phyloP scores from a whole-genome alignment of 1,140 invertebrate genomes.

The Ectropis grisescens region DNA sequence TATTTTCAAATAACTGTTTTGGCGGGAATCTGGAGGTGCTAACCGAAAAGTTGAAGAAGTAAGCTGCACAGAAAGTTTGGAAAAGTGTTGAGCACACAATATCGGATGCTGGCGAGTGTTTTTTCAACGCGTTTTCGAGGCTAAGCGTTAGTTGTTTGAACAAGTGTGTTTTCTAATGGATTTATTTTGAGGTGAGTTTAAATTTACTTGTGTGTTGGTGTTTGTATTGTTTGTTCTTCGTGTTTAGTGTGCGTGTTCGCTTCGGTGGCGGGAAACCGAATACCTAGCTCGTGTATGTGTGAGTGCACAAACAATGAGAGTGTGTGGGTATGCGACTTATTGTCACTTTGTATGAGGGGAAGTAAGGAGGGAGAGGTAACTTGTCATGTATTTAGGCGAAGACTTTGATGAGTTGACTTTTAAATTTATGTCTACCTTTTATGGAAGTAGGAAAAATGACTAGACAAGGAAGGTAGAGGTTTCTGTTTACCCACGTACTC shows the following conservation, averaged over 20 bases:
- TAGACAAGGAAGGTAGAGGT: slow-evolving; percentile 10
- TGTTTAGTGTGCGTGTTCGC: slow-evolving; percentile 66
- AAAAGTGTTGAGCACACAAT: slow-evolving; percentile 58
- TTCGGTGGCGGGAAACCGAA: slow-evolving; percentile 67
- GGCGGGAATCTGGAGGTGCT: slow-evolving; percentile 43
- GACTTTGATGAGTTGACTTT: slow-evolving; percentile 63
- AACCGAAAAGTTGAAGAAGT: slow-evolving; percentile 19
- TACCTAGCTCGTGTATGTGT: slow-evolving; percentile 53
- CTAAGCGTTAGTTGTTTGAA: slow-evolving; percentile 69
- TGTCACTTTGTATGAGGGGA: slow-evolving; percentile 62
- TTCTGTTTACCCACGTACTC: slow-evolving; percentile 31
- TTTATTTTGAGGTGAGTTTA: slow-evolving; percentile 71
- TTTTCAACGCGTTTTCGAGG: slow-evolving; percentile 69
- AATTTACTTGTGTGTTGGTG: slow-evolving; percentile 68
- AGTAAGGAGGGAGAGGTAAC: slow-evolving; percentile 49
- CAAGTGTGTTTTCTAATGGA: slow-evolving; percentile 71
- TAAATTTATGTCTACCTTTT: slow-evolving; percentile 55
- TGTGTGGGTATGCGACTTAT: slow-evolving; percentile 51
- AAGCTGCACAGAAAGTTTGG: slow-evolving; percentile 58
- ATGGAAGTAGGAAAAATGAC: slow-evolving; percentile 22
- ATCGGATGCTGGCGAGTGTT: slow-evolving; percentile 57
- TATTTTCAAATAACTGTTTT: slow-evolving; percentile 19
- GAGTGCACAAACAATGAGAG: slow-evolving; percentile 48
- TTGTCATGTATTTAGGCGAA: slow-evolving; percentile 68
- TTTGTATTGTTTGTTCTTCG: slow-evolving; percentile 65